Percentiles rank a stretch among this genome's conserved stretches.
Evolutionary conservation across 2,888 invertebrate genomes (phyloP).

Genomic region (Dastarcus helophoroides): DNA sequence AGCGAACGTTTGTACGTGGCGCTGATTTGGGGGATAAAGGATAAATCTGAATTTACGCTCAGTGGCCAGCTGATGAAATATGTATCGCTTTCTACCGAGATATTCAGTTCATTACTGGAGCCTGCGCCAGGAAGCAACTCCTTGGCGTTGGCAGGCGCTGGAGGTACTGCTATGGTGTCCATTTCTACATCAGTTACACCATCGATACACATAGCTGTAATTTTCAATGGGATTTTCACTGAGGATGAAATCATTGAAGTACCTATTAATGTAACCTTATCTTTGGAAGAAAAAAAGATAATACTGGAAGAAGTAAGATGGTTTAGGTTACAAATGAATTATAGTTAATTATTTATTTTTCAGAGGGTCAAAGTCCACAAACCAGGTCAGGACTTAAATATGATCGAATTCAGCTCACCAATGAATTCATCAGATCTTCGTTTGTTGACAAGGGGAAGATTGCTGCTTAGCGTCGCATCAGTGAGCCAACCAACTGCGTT

Average conservation of each 20-base stretch:
- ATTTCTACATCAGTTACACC: constrained; percentile 70
- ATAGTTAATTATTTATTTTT: too few species aligned
- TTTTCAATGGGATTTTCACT: constrained; percentile 72
- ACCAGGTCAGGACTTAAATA: constrained; percentile 64
- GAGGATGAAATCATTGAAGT: constrained; percentile 52
- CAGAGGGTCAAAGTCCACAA: constrained; percentile 55
- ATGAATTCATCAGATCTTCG: constrained; percentile 66
- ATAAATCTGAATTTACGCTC: constrained; percentile 55
- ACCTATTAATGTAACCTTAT: constrained; percentile 56
- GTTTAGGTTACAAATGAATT: too few species aligned
- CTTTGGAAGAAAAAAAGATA: constrained; percentile 58
- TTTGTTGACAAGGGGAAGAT: constrained; percentile 63
- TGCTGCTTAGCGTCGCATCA: constrained; percentile 59
- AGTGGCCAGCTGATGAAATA: constrained; percentile 66
- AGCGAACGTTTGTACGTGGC: constrained; percentile 72
- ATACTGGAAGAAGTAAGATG: constrained; percentile 58
- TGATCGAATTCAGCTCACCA: constrained; percentile 67
- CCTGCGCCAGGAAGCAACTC: constrained; percentile 49
- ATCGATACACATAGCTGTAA: constrained; percentile 65
- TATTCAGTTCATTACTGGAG: constrained; percentile 68
- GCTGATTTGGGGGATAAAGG: constrained; percentile 64
- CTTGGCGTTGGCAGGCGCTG: constrained; percentile 48
- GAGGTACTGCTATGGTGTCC: constrained; percentile 78
- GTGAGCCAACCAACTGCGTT: constrained; percentile 52
- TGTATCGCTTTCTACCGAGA: constrained; percentile 65